Percentiles rank a stretch among this genome's conserved stretches.
phyloP scores from a whole-genome alignment of 1,140 invertebrate genomes.

The Calycopis cecrops region DNA sequence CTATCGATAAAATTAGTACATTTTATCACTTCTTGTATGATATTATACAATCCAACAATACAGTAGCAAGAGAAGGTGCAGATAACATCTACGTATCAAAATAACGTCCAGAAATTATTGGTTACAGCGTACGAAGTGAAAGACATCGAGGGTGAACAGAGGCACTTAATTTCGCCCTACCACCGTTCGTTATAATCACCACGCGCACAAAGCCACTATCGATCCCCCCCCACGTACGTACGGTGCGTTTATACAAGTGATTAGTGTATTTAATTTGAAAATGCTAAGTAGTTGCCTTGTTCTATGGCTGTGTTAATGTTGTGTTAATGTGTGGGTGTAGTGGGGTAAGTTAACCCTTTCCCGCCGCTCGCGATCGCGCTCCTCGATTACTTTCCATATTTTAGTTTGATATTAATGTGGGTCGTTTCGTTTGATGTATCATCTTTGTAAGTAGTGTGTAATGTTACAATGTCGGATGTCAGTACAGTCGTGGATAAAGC shows the following conservation, averaged over 20 bases:
- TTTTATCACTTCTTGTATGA: no score
- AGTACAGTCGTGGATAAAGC: no score
- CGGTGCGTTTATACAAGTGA: slow-evolving; percentile 63
- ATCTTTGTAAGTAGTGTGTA: no score
- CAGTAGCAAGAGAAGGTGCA: no score
- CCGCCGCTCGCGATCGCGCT: slow-evolving; percentile 49
- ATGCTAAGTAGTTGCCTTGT: slow-evolving; percentile 73
- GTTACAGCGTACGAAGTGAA: slow-evolving; percentile 61
- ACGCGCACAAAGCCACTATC: slow-evolving; percentile 64
- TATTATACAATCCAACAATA: no score
- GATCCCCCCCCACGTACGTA: slow-evolving; percentile 36
- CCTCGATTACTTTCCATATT: slow-evolving; percentile 46
- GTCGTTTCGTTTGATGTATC: slow-evolving; percentile 6
- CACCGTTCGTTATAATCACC: slow-evolving; percentile 71
- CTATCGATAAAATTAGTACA: no score
- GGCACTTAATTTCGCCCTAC: slow-evolving; percentile 70
- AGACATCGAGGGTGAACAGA: slow-evolving; percentile 63
- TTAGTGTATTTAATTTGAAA: slow-evolving; percentile 75
- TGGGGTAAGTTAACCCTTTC: slow-evolving; percentile 61
- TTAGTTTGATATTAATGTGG: slow-evolving; percentile 27
- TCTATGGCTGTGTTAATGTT: slow-evolving; percentile 51
- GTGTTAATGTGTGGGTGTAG: slow-evolving; percentile 46
- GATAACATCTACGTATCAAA: no score
- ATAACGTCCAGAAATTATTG: slow-evolving; percentile 44
- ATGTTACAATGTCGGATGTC: no score